A percentile compares a stretch with the other conserved stretches of the same genome.
Evolutionary conservation across 2,888 invertebrate species (phyloP).

Genomic region (Frankliniella fusca): DNA sequence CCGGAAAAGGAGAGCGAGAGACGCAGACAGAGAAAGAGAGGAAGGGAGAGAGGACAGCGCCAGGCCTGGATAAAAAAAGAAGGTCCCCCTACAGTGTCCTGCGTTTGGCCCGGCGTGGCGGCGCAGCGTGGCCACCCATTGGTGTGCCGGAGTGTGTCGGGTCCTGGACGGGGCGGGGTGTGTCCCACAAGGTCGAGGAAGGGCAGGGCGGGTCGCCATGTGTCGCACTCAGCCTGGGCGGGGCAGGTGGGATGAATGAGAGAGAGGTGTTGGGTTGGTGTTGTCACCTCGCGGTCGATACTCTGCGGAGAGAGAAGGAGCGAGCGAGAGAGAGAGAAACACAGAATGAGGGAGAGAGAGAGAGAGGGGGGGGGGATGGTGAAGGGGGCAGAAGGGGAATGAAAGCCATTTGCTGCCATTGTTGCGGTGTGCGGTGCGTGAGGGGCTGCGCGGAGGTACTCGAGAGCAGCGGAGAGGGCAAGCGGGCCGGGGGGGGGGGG

Average conservation of each 20-base stretch:
- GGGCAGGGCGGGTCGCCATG: no score
- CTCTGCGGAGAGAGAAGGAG: not conserved
- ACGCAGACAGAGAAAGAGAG: not conserved
- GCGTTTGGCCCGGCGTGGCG: no score
- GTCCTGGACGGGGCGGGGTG: no score
- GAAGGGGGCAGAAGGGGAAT: not conserved
- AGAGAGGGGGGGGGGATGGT: not conserved
- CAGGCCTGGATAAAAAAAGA: not conserved
- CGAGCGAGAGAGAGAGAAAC: not conserved
- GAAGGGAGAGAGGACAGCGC: not conserved
- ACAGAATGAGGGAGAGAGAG: not conserved
- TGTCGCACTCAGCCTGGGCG: no score
- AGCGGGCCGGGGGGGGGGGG: not conserved
- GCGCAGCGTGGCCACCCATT: not conserved
- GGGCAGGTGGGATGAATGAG: no score
- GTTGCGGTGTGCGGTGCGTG: not conserved
- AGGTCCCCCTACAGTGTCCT: no score
- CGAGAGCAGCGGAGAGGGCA: not conserved
- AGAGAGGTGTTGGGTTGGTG: no score
- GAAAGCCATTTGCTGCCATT: conserved; percentile 17
- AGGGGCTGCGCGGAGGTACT: not conserved
- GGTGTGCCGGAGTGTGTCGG: not conserved
- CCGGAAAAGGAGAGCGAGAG: not conserved
- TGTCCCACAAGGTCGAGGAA: no score
- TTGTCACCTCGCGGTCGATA: no score